Percentiles rank a stretch among this genome's conserved stretches.
These are phyloP conservation scores for Trachelus stipa DNA, from an alignment of 2,888 invertebrate species.

Conservation along the genomic window DNA sequence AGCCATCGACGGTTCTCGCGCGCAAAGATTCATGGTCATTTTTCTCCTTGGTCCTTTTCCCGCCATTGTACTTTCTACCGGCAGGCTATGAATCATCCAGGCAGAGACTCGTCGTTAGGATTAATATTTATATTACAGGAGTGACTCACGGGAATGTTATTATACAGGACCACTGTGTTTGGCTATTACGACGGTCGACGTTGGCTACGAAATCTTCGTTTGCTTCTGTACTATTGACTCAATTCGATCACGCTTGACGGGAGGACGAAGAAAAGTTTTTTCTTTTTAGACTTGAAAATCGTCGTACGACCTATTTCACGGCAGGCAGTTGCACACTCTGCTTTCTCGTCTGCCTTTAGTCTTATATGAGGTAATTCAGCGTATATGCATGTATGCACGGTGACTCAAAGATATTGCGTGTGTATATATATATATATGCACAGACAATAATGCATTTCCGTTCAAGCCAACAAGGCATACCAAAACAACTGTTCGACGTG, in stretches of 20 bases:
- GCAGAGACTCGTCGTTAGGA: background rate
- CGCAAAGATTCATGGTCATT: background rate
- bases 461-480: background rate
- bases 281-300: background rate
- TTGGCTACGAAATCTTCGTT: background rate
- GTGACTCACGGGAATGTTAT: background rate
- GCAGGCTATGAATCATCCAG: background rate
- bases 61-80: background rate
- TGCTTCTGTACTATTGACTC: background rate
- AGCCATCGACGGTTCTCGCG: background rate
- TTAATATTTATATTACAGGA: background rate
- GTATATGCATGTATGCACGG: background rate
- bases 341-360: background rate
- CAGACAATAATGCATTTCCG: background rate
- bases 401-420: background rate
- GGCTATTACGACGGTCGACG: background rate
- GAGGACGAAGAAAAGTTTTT: background rate
- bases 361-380: background rate
- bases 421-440: background rate
- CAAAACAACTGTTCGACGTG: background rate
- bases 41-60: background rate
- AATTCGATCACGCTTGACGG: background rate
- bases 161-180: background rate
- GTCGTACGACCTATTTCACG: background rate
- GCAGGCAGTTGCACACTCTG: background rate